Conservation (phyloP, 2,888 invertebrate genomes). For the Platycheirus rosarum region DNA sequence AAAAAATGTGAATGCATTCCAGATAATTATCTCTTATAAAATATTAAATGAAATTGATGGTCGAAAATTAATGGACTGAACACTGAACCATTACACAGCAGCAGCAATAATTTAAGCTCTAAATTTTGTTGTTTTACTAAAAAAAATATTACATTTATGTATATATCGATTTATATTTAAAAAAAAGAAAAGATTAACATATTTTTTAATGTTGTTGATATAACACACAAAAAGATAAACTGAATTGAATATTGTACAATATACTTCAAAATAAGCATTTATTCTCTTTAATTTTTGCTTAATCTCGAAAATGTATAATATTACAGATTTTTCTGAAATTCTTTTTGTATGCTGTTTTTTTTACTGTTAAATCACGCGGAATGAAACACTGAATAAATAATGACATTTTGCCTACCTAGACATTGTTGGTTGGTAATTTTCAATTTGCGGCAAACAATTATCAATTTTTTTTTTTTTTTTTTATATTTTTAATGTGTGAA, state of each 20-base stretch:
- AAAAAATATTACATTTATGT: too few species aligned
- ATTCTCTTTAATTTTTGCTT: slow-evolving; percentile 43
- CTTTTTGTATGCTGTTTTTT: slow-evolving; percentile 28
- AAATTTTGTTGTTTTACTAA: slow-evolving; percentile 12
- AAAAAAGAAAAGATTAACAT: slow-evolving; percentile 11
- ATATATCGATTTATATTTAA: slow-evolving; percentile 6
- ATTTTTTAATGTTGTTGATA: slow-evolving; percentile 18
- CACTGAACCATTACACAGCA: slow-evolving; percentile 54
- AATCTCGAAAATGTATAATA: slow-evolving; percentile 26
- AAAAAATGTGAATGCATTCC: slow-evolving; percentile 48
- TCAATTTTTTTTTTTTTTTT: slow-evolving; percentile 9
- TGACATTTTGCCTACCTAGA: slow-evolving; percentile 38
- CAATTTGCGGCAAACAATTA: slow-evolving; percentile 61
- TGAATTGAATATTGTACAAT: neutral
- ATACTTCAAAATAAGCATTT: slow-evolving; percentile 5
- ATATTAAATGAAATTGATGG: slow-evolving; percentile 68
- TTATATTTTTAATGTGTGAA: slow-evolving; percentile 40
- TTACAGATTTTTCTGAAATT: slow-evolving; percentile 5
- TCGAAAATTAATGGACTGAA: slow-evolving; percentile 68
- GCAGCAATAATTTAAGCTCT: slow-evolving; percentile 52
- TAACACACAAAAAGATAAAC: slow-evolving; percentile 19
- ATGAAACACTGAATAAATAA: slow-evolving; percentile 49
- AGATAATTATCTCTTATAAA: slow-evolving; percentile 64
- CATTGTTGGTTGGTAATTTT: slow-evolving; percentile 26
- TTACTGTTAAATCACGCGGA: slow-evolving; percentile 57